Conservation (phyloP, 2,797 vertebrate species). For the Sebastes umbrosus region DNA sequence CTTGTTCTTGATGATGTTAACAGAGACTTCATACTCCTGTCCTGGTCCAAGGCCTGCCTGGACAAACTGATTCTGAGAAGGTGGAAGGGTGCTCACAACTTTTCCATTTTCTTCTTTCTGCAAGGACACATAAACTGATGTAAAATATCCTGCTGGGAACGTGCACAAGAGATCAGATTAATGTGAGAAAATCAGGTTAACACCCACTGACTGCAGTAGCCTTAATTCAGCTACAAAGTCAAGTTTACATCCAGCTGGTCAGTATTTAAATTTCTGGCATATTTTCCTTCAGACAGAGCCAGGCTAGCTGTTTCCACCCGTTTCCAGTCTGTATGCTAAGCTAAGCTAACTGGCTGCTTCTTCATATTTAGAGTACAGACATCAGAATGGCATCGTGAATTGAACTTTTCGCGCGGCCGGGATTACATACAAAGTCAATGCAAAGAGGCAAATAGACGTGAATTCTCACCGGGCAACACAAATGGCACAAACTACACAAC, state of each 20-base stretch:
- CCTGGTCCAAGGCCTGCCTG: slow-evolving; percentile 93
- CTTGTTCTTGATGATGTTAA: slow-evolving; percentile 91
- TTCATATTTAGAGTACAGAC: background rate
- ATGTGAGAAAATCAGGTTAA: background rate
- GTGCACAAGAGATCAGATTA: background rate
- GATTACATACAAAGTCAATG: no score
- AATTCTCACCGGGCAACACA: no score
- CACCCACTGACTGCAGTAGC: background rate
- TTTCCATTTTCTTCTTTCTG: slow-evolving; percentile 96
- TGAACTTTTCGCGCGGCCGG: no score
- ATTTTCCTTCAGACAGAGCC: background rate
- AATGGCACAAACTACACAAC: no score
- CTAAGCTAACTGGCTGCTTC: background rate
- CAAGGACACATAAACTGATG: background rate
- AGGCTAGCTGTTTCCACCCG: background rate
- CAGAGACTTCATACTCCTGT: slow-evolving; percentile 92
- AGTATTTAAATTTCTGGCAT: background rate
- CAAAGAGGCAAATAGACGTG: no score
- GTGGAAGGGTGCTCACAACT: slow-evolving; percentile 85
- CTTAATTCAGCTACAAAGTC: background rate
- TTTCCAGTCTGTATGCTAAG: background rate
- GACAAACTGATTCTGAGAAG: slow-evolving; percentile 85
- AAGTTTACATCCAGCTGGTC: background rate
- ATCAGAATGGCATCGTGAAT: background rate
- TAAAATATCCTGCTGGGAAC: background rate